phyloP scores from a whole-genome alignment of 1,140 invertebrate genomes.

The Maconellicoccus hirsutus region DNA sequence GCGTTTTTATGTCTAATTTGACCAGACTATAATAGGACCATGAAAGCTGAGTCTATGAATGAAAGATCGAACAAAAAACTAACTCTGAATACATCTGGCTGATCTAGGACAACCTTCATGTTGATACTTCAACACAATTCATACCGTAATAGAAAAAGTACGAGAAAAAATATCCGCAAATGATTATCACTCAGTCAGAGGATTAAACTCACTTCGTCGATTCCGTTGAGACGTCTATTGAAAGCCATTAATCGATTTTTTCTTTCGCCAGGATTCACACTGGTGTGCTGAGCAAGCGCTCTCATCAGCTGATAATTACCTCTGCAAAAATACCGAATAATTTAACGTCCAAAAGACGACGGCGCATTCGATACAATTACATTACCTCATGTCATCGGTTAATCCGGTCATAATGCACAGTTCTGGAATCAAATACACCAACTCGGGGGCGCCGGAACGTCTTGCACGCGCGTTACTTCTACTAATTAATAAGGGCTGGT shows the following conservation, averaged over 20 bases:
- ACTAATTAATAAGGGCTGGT: slow-evolving; percentile 24
- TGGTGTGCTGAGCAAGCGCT: slow-evolving; percentile 47
- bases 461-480: slow-evolving; percentile 44
- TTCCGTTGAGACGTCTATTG: slow-evolving; percentile 39
- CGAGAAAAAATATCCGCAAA: no score
- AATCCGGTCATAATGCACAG: slow-evolving; percentile 66
- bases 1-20: no score
- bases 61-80: neutral
- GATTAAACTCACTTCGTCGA: neutral
- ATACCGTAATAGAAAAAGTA: no score
- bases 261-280: slow-evolving; percentile 45
- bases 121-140: no score
- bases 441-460: slow-evolving; percentile 42
- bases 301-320: slow-evolving; percentile 47
- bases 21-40: no score
- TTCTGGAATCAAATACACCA: slow-evolving; percentile 67
- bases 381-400: slow-evolving; percentile 40
- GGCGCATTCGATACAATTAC: neutral
- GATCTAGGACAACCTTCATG: no score
- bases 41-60: neutral
- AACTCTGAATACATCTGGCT: no score
- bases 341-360: neutral
- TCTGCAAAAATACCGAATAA: slow-evolving; percentile 28
- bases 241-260: slow-evolving; percentile 49
- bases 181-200: neutral